Base-by-base conservation (phyloP, 2,113 vertebrate species). In the Ifrita kowaldi region DNA sequence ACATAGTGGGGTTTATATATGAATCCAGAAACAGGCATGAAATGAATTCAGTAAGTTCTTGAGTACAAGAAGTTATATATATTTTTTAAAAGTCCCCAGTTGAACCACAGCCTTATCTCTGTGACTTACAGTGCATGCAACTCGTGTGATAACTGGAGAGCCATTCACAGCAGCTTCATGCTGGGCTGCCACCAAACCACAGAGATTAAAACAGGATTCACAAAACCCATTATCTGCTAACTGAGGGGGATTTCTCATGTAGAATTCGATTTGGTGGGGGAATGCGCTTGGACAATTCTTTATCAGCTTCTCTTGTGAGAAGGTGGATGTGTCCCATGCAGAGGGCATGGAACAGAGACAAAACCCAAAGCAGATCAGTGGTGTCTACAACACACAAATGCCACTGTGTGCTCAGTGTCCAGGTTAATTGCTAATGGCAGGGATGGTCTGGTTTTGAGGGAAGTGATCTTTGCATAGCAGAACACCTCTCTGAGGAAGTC, bases 1-100 rank as follows among this genome's bases (percentile, higher is more conserved):
- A 82, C 46, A 13, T 57, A 32, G 6, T 49, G 46, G 16, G 35
- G 3, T 57, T 92, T 91, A 68, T 92, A 49, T 57, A 42, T 27
- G 30, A 75, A 30, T 93, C n/a, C 47, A 74, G 65, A 92, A 92
- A 73, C 13, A 71, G 64, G 55, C 79, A 80, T 92, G 77, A 94
- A 94, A 91, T 81, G 3, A 85, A 82, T 79, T 63, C 79, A 50
- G 46, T 41, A 44, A 27, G 11, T 91, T 83, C 27, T 20, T 68
- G 79, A 71, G 56, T 16, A 39, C 8, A 50, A 41, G 41, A 52
- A 57, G 20, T 47, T 59, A 13, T 20, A 86, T 21, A 12, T 27
- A 80, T 49, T 30, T 79, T 57, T 89, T 14, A 9, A 6, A 86
- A 87, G 42, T 63, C 39, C 16, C 27, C 42, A 64, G 30, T 71